phyloP scores from a whole-genome alignment of 2,888 invertebrate genomes.

The Polylopha cassiicola region DNA sequence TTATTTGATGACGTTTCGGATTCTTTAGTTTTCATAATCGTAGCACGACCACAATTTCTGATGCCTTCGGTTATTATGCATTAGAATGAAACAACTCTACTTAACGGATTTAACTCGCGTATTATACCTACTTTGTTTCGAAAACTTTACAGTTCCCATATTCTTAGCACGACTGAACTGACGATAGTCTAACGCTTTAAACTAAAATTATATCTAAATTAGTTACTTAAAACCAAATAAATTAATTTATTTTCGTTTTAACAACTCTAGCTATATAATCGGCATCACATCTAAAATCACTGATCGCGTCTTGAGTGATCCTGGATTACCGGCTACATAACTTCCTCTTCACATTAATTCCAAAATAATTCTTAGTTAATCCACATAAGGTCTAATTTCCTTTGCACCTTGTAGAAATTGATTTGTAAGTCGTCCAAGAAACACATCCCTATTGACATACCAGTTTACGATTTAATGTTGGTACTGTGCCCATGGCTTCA shows the following conservation, averaged over 20 bases:
- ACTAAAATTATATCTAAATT: no score
- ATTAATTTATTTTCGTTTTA: not conserved
- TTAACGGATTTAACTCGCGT: no score
- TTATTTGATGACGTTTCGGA: no score
- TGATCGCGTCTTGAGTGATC: slow-evolving; percentile 55
- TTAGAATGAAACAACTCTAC: no score
- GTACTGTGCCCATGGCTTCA: slow-evolving; percentile 28
- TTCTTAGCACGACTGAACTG: no score
- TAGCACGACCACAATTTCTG: no score
- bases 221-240: slow-evolving; percentile 1
- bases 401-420: slow-evolving; percentile 12
- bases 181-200: no score
- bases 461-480: slow-evolving; percentile 36
- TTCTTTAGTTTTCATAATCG: no score
- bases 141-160: no score
- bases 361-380: slow-evolving; percentile 17
- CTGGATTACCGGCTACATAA: slow-evolving; percentile 47
- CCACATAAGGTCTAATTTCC: slow-evolving; percentile 7
- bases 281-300: slow-evolving; percentile 41
- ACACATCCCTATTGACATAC: slow-evolving; percentile 44
- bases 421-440: slow-evolving; percentile 30
- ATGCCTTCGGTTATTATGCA: no score
- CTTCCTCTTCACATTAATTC: slow-evolving; percentile 13
- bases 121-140: no score
- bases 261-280: slow-evolving; percentile 21